phyloP scores from a whole-genome alignment of 1,140 invertebrate species.

The Tetraneura akinire region DNA sequence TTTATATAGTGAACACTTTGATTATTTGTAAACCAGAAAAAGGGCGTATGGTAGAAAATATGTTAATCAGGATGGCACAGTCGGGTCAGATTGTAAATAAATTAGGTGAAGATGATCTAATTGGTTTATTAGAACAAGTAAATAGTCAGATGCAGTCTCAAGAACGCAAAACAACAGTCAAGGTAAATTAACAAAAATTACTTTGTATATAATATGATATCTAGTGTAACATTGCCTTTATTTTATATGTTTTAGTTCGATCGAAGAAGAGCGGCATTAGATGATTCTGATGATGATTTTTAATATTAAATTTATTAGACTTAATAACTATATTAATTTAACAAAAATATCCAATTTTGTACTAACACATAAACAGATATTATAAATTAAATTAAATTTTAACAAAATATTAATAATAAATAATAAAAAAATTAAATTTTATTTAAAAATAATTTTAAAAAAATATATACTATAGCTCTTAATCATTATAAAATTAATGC shows the following conservation, averaged over 20 bases:
- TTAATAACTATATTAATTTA: not conserved
- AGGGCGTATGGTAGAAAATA: conserved; percentile 88
- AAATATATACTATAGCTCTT: too few relatives aligned
- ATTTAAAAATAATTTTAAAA: too few relatives aligned
- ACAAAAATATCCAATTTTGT: conserved; percentile 16
- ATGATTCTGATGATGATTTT: conserved; percentile 70
- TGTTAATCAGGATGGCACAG: conserved; percentile 90
- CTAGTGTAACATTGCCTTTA: conserved; percentile 54
- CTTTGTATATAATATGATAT: not conserved
- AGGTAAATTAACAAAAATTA: conserved; percentile 61
- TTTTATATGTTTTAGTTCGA: conserved; percentile 68
- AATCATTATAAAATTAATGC: too few relatives aligned
- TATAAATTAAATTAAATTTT: conserved; percentile 23
- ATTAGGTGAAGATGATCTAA: conserved; percentile 83
- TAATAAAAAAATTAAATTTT: too few relatives aligned
- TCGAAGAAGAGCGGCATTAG: conserved; percentile 77
- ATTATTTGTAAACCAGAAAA: conserved; percentile 93
- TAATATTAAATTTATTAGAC: not conserved
- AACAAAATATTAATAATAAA: not conserved
- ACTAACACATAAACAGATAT: conserved; percentile 26
- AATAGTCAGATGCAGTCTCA: conserved; percentile 75
- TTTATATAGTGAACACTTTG: conserved; percentile 82
- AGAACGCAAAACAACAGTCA: conserved; percentile 71
- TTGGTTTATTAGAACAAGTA: conserved; percentile 80
- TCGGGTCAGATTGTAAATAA: conserved; percentile 77